These are phyloP conservation scores for Himalopsyche kuldschensis DNA, from an alignment of 2,888 invertebrate species.

Conservation along the genomic window DNA sequence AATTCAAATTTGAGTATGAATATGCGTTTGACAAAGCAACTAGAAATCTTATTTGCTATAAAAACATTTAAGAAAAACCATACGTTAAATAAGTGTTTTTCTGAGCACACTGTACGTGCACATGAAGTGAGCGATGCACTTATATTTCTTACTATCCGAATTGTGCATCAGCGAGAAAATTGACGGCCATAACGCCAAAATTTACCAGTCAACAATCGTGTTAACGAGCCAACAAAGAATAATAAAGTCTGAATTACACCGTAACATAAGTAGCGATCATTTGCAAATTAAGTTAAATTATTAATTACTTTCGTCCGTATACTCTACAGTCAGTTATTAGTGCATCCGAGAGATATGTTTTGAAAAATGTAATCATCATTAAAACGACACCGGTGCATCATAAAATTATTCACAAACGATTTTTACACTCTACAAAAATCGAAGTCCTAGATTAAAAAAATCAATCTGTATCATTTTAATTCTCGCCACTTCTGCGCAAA, in stretches of 20 bases:
- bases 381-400: neutral
- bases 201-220: neutral
- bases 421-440: too few species aligned
- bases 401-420: neutral
- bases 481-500: too few species aligned
- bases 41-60: too few species aligned
- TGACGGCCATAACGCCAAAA: neutral
- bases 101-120: neutral
- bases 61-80: too few species aligned
- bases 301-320: neutral
- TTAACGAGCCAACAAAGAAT: neutral
- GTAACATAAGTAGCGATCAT: neutral
- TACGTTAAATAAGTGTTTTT: too few species aligned
- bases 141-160: neutral
- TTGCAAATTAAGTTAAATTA: neutral
- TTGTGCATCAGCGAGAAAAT: neutral
- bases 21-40: too few species aligned
- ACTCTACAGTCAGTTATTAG: neutral
- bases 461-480: too few species aligned
- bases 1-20: too few species aligned
- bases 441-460: too few species aligned
- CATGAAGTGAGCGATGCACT: neutral
- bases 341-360: neutral
- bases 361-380: neutral
- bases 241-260: neutral